A percentile compares a stretch with the other conserved stretches of the same genome.
Evolutionary conservation across 2,888 invertebrate genomes (phyloP).

Genomic region (Eupithecia inturbata): DNA sequence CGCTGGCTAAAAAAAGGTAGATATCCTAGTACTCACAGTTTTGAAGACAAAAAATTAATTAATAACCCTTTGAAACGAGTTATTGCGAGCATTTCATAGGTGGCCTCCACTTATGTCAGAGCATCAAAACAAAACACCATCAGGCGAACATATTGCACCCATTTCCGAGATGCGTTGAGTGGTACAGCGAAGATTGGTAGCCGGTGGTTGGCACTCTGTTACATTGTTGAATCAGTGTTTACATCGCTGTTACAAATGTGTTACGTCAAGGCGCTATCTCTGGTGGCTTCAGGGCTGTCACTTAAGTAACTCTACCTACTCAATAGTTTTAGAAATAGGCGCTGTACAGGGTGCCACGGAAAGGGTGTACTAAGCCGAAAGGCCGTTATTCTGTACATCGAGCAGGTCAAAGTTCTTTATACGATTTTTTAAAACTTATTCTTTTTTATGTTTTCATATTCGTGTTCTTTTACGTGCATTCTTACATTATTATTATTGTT

Average conservation of each 20-base stretch:
- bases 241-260: constrained; percentile 81
- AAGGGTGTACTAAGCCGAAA: no score
- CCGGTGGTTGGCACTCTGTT: constrained; percentile 46
- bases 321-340: not conserved
- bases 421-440: no score
- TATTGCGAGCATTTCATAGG: not conserved
- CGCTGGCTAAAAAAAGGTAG: not conserved
- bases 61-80: not conserved
- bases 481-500: no score
- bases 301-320: not conserved
- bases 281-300: constrained; percentile 30
- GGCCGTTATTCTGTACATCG: no score
- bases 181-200: constrained; percentile 32
- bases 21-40: not conserved
- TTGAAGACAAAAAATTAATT: no score
- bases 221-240: constrained; percentile 61
- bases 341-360: no score
- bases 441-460: no score
- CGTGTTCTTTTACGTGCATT: no score
- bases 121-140: constrained; percentile 8
- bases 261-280: constrained; percentile 68
- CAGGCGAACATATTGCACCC: constrained; percentile 26
- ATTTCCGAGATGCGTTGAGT: constrained; percentile 28
- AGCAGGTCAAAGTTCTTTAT: no score
- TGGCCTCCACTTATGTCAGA: not conserved